Conservation (phyloP, 2,797 vertebrate species). For the Aphelocoma californica region DNA sequence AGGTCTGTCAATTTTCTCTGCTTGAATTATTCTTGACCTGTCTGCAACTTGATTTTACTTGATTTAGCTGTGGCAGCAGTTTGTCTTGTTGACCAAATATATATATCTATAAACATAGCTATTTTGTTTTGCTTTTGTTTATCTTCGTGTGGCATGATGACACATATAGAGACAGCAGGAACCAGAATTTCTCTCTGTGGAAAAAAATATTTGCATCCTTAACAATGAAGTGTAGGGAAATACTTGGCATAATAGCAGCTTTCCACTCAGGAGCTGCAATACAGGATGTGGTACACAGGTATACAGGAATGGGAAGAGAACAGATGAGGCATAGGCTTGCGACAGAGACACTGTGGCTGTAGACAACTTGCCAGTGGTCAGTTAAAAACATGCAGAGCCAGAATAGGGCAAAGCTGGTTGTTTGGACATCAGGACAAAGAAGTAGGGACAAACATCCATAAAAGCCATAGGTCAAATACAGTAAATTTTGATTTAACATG, state of each 20-base stretch:
- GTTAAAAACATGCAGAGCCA: not conserved
- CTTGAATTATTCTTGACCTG: not conserved
- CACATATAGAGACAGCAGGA: not conserved
- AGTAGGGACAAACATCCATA: not conserved
- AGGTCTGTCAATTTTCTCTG: not conserved
- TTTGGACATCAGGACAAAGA: not conserved
- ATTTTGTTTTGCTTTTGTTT: not conserved
- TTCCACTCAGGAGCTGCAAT: not conserved
- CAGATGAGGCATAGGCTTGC: not conserved
- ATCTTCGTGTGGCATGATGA: not conserved
- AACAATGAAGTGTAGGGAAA: not conserved
- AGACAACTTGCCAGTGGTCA: not conserved
- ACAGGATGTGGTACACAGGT: not conserved
- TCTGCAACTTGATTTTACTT: not conserved
- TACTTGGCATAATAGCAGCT: not conserved
- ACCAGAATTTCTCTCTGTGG: not conserved
- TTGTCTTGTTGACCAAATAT: not conserved
- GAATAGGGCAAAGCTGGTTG: not conserved
- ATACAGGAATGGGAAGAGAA: not conserved
- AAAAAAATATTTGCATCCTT: not conserved
- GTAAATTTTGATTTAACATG: not conserved
- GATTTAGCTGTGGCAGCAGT: not conserved
- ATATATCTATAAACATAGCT: no score
- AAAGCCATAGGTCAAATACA: not conserved
- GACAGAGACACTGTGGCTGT: rapidly evolving